Percentiles rank a stretch among this genome's conserved stretches.
Evolutionary conservation across 1,140 invertebrate species (phyloP).

Genomic region (Holcopasites calliopsidis): DNA sequence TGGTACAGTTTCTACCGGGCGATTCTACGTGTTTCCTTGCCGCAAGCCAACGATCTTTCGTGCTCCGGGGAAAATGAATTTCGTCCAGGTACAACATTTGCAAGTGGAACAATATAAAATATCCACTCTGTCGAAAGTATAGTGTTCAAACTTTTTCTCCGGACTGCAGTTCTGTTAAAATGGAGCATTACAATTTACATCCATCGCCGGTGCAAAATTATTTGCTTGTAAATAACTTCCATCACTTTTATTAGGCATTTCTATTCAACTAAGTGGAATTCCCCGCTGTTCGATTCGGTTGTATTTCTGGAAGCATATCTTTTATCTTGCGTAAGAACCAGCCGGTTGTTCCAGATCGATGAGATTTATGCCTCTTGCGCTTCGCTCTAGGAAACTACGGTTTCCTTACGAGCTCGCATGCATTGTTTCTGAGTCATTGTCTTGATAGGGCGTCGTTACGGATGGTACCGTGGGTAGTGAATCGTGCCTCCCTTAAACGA

Average conservation of each 20-base stretch:
- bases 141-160: neutral
- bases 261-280: neutral
- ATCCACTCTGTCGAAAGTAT: neutral
- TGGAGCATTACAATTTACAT: too few relatives aligned
- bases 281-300: neutral
- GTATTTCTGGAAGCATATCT: neutral
- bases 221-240: neutral
- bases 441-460: neutral
- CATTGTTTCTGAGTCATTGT: constrained; percentile 3
- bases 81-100: neutral
- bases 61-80: neutral
- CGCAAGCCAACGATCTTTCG: constrained; percentile 3
- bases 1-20: constrained; percentile 22
- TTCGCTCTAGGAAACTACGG: neutral
- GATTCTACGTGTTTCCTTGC: constrained; percentile 25
- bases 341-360: neutral
- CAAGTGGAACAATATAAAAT: neutral
- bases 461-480: too few relatives aligned
- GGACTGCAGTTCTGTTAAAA: neutral
- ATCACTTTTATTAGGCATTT: neutral
- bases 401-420: neutral
- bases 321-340: neutral
- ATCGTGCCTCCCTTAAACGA: constrained; percentile 4
- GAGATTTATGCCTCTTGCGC: constrained; percentile 3
- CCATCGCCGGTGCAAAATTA: too few relatives aligned